Conservation (phyloP, 1,140 invertebrate species). For the Drosophila willistoni region DNA sequence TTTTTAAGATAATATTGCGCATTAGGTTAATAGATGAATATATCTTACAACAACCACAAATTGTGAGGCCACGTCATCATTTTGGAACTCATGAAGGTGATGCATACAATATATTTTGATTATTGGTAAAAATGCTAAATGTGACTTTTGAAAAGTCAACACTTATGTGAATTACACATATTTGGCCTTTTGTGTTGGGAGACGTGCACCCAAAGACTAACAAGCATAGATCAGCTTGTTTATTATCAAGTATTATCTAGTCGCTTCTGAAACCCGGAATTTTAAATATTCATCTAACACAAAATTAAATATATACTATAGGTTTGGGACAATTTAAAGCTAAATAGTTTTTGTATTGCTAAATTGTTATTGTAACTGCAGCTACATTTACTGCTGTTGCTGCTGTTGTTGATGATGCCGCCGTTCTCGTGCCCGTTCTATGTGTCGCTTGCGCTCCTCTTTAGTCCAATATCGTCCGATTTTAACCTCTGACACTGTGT, state of each 20-base stretch:
- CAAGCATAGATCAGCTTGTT: constrained; percentile 6
- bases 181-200: constrained; percentile 22
- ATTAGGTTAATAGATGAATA: constrained; percentile 3
- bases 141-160: constrained; percentile 22
- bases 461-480: constrained; percentile 92
- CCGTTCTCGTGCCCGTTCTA: constrained; percentile 88
- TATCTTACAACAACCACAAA: constrained; percentile 6
- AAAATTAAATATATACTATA: constrained; percentile 29
- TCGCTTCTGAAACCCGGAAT: constrained; percentile 40
- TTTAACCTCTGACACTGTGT: constrained; percentile 92
- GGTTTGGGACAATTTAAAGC: constrained; percentile 20
- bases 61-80: neutral
- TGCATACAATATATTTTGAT: constrained; percentile 14
- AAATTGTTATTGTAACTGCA: constrained; percentile 37
- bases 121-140: constrained; percentile 12
- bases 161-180: constrained; percentile 15
- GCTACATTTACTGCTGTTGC: constrained; percentile 24
- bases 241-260: constrained; percentile 21
- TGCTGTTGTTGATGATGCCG: constrained; percentile 85
- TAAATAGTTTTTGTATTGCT: constrained; percentile 31
- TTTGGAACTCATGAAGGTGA: constrained; percentile 7
- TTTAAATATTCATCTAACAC: constrained; percentile 16
- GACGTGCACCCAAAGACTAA: constrained; percentile 5
- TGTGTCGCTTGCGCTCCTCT: constrained; percentile 90
- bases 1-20: neutral